phyloP scores from a whole-genome alignment of 2,113 vertebrate genomes.

The Cercopithecus mona region DNA sequence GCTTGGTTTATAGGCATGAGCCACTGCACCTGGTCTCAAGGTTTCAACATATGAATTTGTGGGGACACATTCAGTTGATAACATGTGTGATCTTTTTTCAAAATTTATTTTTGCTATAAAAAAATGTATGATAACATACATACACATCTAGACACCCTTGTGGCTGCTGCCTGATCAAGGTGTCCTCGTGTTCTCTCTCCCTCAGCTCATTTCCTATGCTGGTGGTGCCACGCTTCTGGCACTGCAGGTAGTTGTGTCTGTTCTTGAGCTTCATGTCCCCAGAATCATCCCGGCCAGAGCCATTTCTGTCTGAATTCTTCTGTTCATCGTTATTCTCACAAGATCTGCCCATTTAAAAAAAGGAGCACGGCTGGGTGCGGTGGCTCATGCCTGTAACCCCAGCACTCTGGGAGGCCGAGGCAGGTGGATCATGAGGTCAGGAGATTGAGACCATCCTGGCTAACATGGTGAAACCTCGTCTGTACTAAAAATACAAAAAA shows the following conservation, averaged over 20 bases:
- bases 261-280: accelerated
- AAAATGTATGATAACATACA: too few species aligned
- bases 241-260: accelerated
- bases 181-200: too few species aligned
- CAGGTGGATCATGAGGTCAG: too few species aligned
- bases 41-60: not conserved
- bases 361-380: too few species aligned
- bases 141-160: not conserved
- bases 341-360: not conserved
- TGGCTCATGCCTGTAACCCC: too few species aligned
- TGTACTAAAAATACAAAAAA: too few species aligned
- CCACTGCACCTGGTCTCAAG: too few species aligned
- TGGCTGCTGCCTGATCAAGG: not conserved
- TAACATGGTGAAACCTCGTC: too few species aligned
- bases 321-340: not conserved
- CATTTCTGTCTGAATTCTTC: not conserved
- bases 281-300: accelerated
- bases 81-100: not conserved
- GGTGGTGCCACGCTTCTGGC: accelerated
- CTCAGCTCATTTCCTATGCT: accelerated
- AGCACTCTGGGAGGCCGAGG: too few species aligned
- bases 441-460: too few species aligned
- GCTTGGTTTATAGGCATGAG: too few species aligned
- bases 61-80: not conserved
- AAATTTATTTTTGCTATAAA: not conserved